Percentiles rank a stretch among this genome's conserved stretches.
Conservation (phyloP, 2,797 vertebrate species). For the Lepus oiostolus region DNA sequence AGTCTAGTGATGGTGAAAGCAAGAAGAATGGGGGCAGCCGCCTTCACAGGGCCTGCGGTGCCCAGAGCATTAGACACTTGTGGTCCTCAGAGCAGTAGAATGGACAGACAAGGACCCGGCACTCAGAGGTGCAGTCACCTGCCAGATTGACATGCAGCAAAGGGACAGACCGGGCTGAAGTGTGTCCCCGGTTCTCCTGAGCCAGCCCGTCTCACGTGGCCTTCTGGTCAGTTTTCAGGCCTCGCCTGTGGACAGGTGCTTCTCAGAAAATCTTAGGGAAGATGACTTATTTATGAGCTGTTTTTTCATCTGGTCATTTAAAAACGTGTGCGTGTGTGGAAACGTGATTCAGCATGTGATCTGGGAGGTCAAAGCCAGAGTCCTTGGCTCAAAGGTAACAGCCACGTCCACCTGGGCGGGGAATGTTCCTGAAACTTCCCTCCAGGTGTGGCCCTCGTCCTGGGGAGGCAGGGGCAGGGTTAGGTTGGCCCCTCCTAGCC, state of each 20-base stretch:
- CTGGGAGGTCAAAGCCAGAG: not conserved
- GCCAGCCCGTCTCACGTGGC: not conserved
- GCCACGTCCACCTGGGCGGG: not conserved
- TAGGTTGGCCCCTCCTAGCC: not conserved
- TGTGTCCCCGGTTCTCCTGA: too few species aligned
- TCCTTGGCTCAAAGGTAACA: not conserved
- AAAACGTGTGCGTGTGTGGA: not conserved
- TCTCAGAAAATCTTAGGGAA: not conserved
- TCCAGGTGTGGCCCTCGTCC: rapidly evolving
- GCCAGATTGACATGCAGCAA: rapidly evolving
- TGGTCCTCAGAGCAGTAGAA: not conserved
- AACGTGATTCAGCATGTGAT: not conserved
- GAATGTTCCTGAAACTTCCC: not conserved
- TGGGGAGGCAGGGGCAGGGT: not conserved
- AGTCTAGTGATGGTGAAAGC: rapidly evolving
- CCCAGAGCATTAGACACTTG: rapidly evolving
- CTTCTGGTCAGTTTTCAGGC: not conserved
- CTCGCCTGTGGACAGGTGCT: not conserved
- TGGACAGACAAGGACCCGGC: not conserved
- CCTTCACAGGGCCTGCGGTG: rapidly evolving
- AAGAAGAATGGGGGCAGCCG: rapidly evolving
- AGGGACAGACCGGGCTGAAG: not conserved
- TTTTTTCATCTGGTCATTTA: not conserved
- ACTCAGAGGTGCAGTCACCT: not conserved
- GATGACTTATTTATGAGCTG: conserved; percentile 32